A percentile compares a stretch with the other conserved stretches of the same genome.
These are phyloP conservation scores for Stenodema calcarata DNA, from an alignment of 2,888 invertebrate genomes.

Conservation along the genomic window DNA sequence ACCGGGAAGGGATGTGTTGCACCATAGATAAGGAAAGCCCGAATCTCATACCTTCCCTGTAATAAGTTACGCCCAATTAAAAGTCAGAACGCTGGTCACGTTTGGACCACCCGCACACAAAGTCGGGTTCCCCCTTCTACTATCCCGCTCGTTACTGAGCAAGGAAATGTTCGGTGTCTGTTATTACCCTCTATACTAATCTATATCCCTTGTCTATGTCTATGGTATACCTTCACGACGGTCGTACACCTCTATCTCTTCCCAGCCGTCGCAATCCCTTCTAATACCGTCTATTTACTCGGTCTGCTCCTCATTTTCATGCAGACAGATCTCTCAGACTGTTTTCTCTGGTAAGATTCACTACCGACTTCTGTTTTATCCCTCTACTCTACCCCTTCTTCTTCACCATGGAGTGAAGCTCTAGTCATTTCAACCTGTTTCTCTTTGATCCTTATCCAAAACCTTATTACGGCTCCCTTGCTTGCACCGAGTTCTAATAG, in stretches of 20 bases:
- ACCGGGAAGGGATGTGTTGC: background rate
- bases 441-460: slow-evolving; percentile 32
- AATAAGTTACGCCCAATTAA: slow-evolving; percentile 47
- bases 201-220: slow-evolving; percentile 9
- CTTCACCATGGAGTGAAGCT: background rate
- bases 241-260: background rate
- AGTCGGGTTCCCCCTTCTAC: background rate
- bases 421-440: background rate
- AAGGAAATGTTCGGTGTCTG: background rate
- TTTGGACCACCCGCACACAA: slow-evolving; percentile 41
- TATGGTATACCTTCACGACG: background rate
- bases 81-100: slow-evolving; percentile 45
- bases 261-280: background rate
- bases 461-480: slow-evolving; percentile 31
- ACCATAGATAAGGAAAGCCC: slow-evolving; percentile 23
- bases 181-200: slow-evolving; percentile 38
- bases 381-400: background rate
- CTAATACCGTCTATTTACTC: slow-evolving; percentile 32
- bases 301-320: slow-evolving; percentile 32
- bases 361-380: background rate
- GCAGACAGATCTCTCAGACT: slow-evolving; percentile 7
- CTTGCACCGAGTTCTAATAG: background rate
- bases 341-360: slow-evolving; percentile 31
- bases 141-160: background rate
- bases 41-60: background rate